Evolutionary conservation across 2,113 vertebrate species (phyloP), one percentile per base, ranked within the genome.

Genomic region (Gymnobelideus leadbeateri): DNA sequence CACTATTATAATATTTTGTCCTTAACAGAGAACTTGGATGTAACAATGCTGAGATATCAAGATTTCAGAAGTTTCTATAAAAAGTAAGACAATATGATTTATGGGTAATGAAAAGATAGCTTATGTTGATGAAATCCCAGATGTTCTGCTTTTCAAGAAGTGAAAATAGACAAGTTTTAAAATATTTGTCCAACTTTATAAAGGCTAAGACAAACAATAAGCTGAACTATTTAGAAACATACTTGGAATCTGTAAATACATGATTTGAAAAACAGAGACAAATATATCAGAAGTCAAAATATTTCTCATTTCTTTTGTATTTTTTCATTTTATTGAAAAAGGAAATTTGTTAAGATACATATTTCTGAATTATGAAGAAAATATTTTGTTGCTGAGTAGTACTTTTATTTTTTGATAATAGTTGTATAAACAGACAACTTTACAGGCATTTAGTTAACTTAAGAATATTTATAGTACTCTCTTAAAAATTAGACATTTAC

Each of bases 281-380:
- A 91, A 31, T 16, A 8, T 0, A 5, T 91, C 91, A 43, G 90
- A 96, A 91, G 47, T 11, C 52, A 90, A 31, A 89, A 0, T 0
- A 43, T 21, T 93, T 94, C 77, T 91, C 50, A 92, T 31, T 94
- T 84, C 54, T 26, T 31, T 93, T 50, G 46, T 49, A 53, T 31
- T 49, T 31, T 49, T 7, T 9, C 50, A 92, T 92, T 91, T 25
- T 55, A 55, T 23, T 49, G 47, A 46, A 94, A 54, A 52, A 47
- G 7, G 14, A 93, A 84, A 93, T 89, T 54, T 53, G 26, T 12
- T 91, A 11, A n/a, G 21, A 50, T 91, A 1, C 0, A 21, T 25
- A 93, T 90, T 95, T 84, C 92, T 91, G 91, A 94, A 6, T 92
- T 93, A 7, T 54, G 54, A 92, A 43, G 43, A 49, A 55, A 90